A percentile compares a stretch with the other conserved stretches of the same genome.
These are phyloP conservation scores for Tachina fera DNA, from an alignment of 2,888 invertebrate genomes.

Conservation along the genomic window DNA sequence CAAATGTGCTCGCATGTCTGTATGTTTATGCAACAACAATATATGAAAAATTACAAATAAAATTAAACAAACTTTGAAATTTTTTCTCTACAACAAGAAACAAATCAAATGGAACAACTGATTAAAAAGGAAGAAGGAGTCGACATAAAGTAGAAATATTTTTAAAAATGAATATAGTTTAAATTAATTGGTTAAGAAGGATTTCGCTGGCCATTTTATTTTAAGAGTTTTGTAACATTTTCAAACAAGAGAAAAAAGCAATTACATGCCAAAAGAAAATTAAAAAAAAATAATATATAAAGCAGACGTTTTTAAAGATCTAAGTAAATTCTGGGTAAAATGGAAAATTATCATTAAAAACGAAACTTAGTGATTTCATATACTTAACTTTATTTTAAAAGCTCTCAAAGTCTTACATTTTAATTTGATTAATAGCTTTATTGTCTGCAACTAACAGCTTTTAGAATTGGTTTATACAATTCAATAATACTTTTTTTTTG, in stretches of 20 bases:
- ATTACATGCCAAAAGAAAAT: neutral
- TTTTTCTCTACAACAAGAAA: conserved; percentile 34
- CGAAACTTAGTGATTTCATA: too few relatives aligned
- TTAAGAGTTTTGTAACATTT: neutral
- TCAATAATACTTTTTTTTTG: too few relatives aligned
- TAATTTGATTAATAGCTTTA: too few relatives aligned
- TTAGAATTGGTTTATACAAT: too few relatives aligned
- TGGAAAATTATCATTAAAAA: too few relatives aligned
- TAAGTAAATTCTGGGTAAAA: too few relatives aligned
- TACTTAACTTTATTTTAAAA: too few relatives aligned
- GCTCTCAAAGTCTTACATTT: too few relatives aligned
- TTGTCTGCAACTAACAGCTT: too few relatives aligned
- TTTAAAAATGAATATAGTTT: conserved; percentile 41
- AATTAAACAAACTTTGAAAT: conserved; percentile 50
- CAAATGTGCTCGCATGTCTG: neutral
- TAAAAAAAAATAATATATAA: too few relatives aligned
- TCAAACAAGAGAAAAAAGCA: neutral
- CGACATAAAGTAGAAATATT: conserved; percentile 15
- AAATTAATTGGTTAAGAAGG: conserved; percentile 39
- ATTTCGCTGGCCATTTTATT: conserved; percentile 31
- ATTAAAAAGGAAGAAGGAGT: conserved; percentile 19
- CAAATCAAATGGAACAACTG: conserved; percentile 57
- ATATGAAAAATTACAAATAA: conserved; percentile 61
- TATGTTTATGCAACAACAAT: neutral
- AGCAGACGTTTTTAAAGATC: too few relatives aligned